Conservation (phyloP, 2,113 vertebrate genomes). For the Cyprinodon brontotheroides region DNA sequence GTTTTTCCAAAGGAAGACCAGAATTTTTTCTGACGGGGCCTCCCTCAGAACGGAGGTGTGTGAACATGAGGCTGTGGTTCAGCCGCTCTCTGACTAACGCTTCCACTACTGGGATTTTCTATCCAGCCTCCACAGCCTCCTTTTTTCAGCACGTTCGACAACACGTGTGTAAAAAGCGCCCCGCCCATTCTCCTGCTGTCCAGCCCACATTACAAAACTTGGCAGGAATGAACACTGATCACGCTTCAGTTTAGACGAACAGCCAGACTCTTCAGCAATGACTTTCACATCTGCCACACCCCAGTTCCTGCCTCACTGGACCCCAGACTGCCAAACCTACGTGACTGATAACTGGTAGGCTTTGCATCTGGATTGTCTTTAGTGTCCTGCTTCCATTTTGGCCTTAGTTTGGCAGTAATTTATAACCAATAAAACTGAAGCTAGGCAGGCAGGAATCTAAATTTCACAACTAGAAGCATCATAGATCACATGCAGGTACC, state of each 20-base stretch:
- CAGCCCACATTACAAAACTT: conserved; percentile 23
- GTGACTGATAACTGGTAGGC: conserved; percentile 8
- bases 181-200: neutral
- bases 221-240: conserved; percentile 33
- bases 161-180: conserved; percentile 44
- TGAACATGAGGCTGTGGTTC: conserved; percentile 62
- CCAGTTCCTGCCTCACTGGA: conserved; percentile 25
- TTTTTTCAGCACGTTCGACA: conserved; percentile 50
- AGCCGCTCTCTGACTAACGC: conserved; percentile 63
- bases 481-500: too few relatives aligned
- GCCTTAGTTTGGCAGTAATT: neutral
- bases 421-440: neutral
- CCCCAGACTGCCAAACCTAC: conserved; percentile 17
- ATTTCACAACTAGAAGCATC: neutral
- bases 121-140: conserved; percentile 49
- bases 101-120: conserved; percentile 58
- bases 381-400: conserved; percentile 9
- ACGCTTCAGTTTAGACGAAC: conserved; percentile 42
- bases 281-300: conserved; percentile 60
- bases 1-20: conserved; percentile 40
- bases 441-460: neutral
- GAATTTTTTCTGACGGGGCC: conserved; percentile 43
- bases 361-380: conserved; percentile 46
- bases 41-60: conserved; percentile 44
- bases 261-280: conserved; percentile 46